Base-by-base conservation (phyloP, 2,888 invertebrate genomes). In the Rhingia rostrata region DNA sequence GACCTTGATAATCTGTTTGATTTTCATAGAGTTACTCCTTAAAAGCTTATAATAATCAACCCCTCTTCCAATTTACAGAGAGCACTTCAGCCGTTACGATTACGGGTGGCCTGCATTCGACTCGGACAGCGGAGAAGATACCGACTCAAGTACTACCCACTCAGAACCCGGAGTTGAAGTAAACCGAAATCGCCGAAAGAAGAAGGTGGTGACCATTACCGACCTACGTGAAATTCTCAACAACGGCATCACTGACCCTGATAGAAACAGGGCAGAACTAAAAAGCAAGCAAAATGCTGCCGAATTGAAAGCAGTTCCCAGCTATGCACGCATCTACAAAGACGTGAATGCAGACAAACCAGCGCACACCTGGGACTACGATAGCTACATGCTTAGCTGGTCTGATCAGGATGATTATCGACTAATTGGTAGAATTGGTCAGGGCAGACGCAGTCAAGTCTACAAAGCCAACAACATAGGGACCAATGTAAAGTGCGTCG, bases 391-490 rank as follows among this genome's bases (percentile, higher is more conserved):
- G 87, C 98, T 99, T 85, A 97, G 98, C 92, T 99, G 99, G 99
- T 98, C 98, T 93, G 97, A 98, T 92, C 99, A 99, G 93, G 99
- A 99, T 92, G 98, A 99, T 92, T 99, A 99, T 92, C 99, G 99
- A 92, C 94, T 99, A 92, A 98, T 99, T 85, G 95, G 99, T 88
- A 99, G 99, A 93, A 93, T 99, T 89, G 99, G 99, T 84, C 95
- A 99, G 90, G 99, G 99, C 90, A 99, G 99, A 94, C 99, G 99
- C 94, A 99, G 99, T 93, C 99, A 99, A 95, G 99, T 99, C 88
- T 99, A 99, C 92, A 99, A 99, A 94, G 99, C 99, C 91, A 96
- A 99, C 93, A 99, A 99, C 94, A 95, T 99, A 92, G 97, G 97
- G 92, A 98, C 96, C 93, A 98, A 97, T 93, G 99, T 99, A 92